Evolutionary conservation across 2,797 vertebrate genomes (phyloP), one percentile per base, ranked within the genome.

Genomic region (Rachycentron canadum): DNA sequence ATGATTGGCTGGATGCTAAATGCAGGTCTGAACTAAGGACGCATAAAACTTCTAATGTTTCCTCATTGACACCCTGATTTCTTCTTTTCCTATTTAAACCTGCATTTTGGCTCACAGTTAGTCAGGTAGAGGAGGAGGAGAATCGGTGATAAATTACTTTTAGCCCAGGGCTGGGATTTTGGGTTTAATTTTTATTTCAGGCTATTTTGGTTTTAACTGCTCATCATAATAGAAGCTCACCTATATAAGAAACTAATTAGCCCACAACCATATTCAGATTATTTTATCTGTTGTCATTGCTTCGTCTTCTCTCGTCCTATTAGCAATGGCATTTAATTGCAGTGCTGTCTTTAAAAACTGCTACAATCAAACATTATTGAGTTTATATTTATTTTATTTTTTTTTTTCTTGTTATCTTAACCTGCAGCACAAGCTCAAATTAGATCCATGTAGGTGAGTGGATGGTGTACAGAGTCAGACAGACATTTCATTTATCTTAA

Each of bases 221-320:
- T 81, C 61, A 78, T 83, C 59, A 41, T 52, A 49, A 61, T 34
- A 62, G 32, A 62, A 55, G 34, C 61, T 79, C 63, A 25, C 45
- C 66, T 77, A 56, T 62, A 62, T 30, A 56, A 67, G 6, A 78
- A 47, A 47, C 34, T 57, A 59, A 79, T 79, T 79, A 85, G 25
- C 50, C 16, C 21, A 30, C 26, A 73, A 64, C 52, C 16, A 55
- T 53, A 45, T 34, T 69, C 52, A 16, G 25, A 60, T 57, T 71
- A 17, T 40, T 50, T 50, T 25, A 57, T 65, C 45, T 59, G 7
- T 52, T 43, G 16, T 57, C 30, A 2, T 58, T 52, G 10, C 43
- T 52, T 41, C 38, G 55, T 62, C 40, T n/a, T 25, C 23, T 43
- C 57, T 62, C 40, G 25, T 55, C 19, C 23, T 56, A 73, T 7